Evolutionary conservation across 1,140 invertebrate species (phyloP), one percentile per base, ranked within the genome.

Genomic region (Agraylea sexmaculata): DNA sequence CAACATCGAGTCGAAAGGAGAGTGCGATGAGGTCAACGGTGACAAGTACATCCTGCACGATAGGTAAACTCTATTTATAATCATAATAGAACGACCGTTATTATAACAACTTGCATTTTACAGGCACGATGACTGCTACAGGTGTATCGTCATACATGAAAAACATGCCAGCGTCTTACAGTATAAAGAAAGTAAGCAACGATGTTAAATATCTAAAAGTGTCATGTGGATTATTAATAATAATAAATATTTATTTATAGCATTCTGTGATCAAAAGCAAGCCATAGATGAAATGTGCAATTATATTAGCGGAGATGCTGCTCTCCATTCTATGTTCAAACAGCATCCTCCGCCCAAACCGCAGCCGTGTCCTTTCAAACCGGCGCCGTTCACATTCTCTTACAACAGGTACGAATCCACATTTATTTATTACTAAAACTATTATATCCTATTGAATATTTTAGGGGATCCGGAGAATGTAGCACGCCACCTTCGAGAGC

Each of bases 131-230:
- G 60, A 64, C 37, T 89, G 85, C 66, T 85, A 83, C 66, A 76
- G 83, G 43, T 92, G 88, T 68, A 77, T 93, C 54, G 87, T 91
- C 49, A 89, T 92, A 59, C 85, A 90, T 56, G 84, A 89, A 60
- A 88, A 88, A 56, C 88, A 93, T 68, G 71, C 75, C 51, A 91
- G 91, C 66, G 86, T 92, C 45, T 71, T 92, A 48, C 87, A 93
- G 63, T 93, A 91, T 69, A 93, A 93, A 85, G 88, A 92, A 77
- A 90, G 88, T 93, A 71, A 88, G 87, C 87, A 62, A 40, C 6
- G 30, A 32, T 32, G 15, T 8, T 11, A 32, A 11, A 15, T 32
- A 11, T 11, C 7, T 7, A 7, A 7, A 6, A 7, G 6, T 16
- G 20, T 17, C 8, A 7, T 21, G 34, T 40, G 15, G 7, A 32